These are phyloP conservation scores for Chionomys nivalis DNA, from an alignment of 2,113 vertebrate species.

Conservation along the genomic window DNA sequence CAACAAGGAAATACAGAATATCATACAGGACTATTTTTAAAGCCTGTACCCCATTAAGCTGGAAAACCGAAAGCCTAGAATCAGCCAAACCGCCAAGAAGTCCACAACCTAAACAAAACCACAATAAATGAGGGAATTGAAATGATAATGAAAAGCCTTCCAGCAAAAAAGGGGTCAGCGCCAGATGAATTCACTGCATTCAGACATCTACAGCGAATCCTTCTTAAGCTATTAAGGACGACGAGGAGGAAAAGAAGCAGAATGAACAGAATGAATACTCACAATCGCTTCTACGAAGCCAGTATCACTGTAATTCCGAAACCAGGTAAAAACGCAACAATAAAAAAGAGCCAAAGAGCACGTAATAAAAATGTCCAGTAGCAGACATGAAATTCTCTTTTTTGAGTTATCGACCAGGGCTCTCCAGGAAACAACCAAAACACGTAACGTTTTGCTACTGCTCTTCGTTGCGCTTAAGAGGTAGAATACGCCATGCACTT, in stretches of 20 bases:
- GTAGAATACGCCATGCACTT: background rate
- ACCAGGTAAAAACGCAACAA: background rate
- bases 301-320: background rate
- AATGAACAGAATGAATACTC: background rate
- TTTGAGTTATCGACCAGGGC: background rate
- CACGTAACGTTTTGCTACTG: background rate
- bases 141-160: background rate
- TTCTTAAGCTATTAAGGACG: background rate
- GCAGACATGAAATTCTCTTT: background rate
- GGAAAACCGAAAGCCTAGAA: background rate
- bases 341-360: background rate
- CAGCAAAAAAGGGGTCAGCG: background rate
- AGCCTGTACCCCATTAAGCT: background rate
- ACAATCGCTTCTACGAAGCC: background rate
- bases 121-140: background rate
- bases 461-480: background rate
- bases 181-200: background rate
- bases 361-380: background rate
- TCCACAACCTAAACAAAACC: background rate
- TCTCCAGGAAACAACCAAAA: background rate
- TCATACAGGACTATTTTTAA: background rate
- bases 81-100: background rate
- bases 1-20: background rate
- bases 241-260: background rate
- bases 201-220: background rate